Evolutionary conservation across 2,797 vertebrate genomes (phyloP).

Genomic region (Myoxocephalus aenaeus): DNA sequence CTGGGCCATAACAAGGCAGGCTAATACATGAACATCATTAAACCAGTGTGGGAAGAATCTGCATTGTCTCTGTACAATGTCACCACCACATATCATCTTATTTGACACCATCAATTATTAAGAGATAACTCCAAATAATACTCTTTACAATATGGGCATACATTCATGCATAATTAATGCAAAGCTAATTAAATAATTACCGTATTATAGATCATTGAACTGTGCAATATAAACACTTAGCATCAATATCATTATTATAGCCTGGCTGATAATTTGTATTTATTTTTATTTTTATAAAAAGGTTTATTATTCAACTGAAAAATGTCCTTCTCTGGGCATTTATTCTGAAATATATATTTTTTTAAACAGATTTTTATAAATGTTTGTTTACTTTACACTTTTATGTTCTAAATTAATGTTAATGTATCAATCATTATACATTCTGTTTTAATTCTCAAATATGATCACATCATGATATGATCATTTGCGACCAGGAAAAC

Average conservation of each 20-base stretch:
- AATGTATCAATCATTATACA: neutral
- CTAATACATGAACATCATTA: slow-evolving; percentile 16
- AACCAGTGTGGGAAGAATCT: slow-evolving; percentile 10
- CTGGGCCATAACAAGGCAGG: neutral
- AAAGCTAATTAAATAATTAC: neutral
- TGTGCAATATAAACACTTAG: neutral
- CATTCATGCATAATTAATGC: neutral
- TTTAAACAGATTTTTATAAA: neutral
- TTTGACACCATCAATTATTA: neutral
- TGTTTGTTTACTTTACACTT: neutral
- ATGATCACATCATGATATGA: too few species aligned
- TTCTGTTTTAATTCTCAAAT: neutral
- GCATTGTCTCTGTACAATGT: slow-evolving; percentile 17
- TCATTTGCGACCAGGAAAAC: too few species aligned
- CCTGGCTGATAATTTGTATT: neutral
- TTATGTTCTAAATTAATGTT: neutral
- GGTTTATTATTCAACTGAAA: neutral
- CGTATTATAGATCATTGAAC: neutral
- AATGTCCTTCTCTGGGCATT: neutral
- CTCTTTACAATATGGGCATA: neutral
- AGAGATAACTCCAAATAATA: neutral
- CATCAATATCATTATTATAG: neutral
- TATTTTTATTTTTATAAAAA: neutral
- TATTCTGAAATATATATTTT: neutral
- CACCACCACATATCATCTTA: neutral